Evolutionary conservation across 2,888 invertebrate species (phyloP).

Genomic region (Dasypolia templi): DNA sequence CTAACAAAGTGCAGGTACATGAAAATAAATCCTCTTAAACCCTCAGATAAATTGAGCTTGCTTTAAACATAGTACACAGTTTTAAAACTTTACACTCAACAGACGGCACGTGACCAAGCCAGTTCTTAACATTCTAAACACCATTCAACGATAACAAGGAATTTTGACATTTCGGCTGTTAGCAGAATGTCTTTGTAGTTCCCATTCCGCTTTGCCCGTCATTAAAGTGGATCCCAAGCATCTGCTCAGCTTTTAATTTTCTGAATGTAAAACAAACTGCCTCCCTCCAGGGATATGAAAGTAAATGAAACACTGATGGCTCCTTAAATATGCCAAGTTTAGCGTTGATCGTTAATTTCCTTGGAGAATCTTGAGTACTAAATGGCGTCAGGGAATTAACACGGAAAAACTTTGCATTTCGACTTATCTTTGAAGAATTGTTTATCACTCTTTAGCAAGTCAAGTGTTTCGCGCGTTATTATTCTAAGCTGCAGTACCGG

Average conservation of each 20-base stretch:
- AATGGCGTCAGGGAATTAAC: constrained; percentile 69
- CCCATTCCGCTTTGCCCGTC: constrained; percentile 62
- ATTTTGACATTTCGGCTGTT: constrained; percentile 70
- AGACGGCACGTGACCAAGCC: constrained; percentile 32
- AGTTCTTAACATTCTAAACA: constrained; percentile 71
- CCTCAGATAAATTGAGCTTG: neutral
- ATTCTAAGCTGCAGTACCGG: constrained; percentile 20
- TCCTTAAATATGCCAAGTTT: constrained; percentile 76
- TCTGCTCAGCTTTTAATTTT: constrained; percentile 75
- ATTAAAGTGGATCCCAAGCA: constrained; percentile 63
- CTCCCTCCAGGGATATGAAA: constrained; percentile 68
- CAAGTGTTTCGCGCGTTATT: constrained; percentile 34
- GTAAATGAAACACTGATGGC: constrained; percentile 78
- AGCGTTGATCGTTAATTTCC: constrained; percentile 79
- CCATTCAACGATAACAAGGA: constrained; percentile 70
- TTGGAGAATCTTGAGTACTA: constrained; percentile 74
- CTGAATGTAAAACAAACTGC: constrained; percentile 73
- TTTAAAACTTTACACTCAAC: constrained; percentile 34
- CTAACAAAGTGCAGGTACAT: neutral
- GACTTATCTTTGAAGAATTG: constrained; percentile 48
- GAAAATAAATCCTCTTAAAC: neutral
- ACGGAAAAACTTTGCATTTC: constrained; percentile 62
- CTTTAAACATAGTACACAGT: constrained; percentile 21
- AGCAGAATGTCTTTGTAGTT: constrained; percentile 68
- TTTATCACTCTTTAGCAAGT: constrained; percentile 45